A percentile compares a stretch with the other conserved stretches of the same genome.
Conservation (phyloP, 2,113 vertebrate species). For the Condylura cristata region DNA sequence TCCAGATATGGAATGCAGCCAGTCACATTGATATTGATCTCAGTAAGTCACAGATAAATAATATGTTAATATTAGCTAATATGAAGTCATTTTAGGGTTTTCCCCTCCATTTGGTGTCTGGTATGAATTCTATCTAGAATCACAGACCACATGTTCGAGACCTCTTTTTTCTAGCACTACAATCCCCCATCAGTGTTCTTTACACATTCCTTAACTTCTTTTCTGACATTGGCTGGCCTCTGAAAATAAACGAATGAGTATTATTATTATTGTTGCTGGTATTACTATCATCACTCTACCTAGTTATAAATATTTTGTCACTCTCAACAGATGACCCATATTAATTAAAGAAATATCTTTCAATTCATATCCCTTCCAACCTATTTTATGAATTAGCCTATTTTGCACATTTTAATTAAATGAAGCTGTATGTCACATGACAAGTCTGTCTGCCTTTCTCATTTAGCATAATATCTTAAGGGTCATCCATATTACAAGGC, state of each 20-base stretch:
- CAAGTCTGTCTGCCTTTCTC: not conserved
- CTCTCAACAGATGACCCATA: not conserved
- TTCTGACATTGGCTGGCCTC: not conserved
- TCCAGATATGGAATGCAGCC: not conserved
- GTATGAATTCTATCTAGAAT: not conserved
- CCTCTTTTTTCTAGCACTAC: not conserved
- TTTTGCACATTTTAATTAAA: not conserved
- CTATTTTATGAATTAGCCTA: not conserved
- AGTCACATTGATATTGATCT: not conserved
- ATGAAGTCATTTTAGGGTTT: not conserved
- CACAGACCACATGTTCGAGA: not conserved
- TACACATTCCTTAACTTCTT: conserved; percentile 5
- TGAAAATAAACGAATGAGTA: not conserved
- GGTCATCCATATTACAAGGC: not conserved
- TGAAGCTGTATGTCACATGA: not conserved
- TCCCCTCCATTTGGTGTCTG: not conserved
- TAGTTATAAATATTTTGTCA: not conserved
- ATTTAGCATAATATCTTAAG: not conserved
- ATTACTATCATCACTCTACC: not conserved
- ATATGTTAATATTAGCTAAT: not conserved
- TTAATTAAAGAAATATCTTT: not conserved
- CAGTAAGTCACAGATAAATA: not conserved
- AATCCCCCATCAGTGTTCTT: not conserved
- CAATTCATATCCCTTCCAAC: not conserved
- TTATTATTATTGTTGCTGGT: not conserved